Conservation (phyloP, 1,140 invertebrate species). For the Orius insidiosus region DNA sequence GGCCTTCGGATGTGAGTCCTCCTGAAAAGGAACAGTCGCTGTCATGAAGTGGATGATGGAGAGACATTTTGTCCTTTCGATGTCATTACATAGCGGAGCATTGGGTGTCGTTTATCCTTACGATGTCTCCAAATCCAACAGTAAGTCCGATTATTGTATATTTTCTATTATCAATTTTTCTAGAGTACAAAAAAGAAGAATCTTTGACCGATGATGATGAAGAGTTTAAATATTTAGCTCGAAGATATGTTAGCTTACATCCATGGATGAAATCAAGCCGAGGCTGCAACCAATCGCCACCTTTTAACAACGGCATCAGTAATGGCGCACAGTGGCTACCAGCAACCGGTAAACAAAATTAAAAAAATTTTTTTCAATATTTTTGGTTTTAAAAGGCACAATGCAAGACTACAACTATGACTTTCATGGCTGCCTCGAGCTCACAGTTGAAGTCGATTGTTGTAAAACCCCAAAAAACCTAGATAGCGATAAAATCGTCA, state of each 20-base stretch:
- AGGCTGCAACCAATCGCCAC: slow-evolving; percentile 37
- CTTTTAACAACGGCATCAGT: slow-evolving; percentile 69
- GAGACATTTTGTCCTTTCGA: slow-evolving; percentile 82
- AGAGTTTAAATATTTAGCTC: slow-evolving; percentile 75
- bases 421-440: slow-evolving; percentile 94
- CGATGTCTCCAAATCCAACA: slow-evolving; percentile 76
- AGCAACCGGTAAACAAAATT: slow-evolving; percentile 43
- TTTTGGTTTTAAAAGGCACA: slow-evolving; percentile 23
- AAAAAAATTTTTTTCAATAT: background rate
- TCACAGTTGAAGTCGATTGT: slow-evolving; percentile 92
- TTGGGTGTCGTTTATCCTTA: slow-evolving; percentile 83
- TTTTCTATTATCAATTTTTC: too few relatives aligned
- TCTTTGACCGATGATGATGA: slow-evolving; percentile 77
- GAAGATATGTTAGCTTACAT: slow-evolving; percentile 77
- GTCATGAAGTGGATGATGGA: slow-evolving; percentile 86
- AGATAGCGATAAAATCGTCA: too few relatives aligned
- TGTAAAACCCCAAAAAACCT: slow-evolving; percentile 67
- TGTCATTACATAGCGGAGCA: slow-evolving; percentile 79
- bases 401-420: slow-evolving; percentile 99
- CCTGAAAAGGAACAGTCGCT: slow-evolving; percentile 82
- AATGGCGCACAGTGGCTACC: slow-evolving; percentile 88
- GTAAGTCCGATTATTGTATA: slow-evolving; percentile 38
- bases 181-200: slow-evolving; percentile 32
- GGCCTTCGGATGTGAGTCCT: slow-evolving; percentile 59
- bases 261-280: slow-evolving; percentile 38